phyloP scores from a whole-genome alignment of 2,888 invertebrate species.

The Zonitis immaculata region DNA sequence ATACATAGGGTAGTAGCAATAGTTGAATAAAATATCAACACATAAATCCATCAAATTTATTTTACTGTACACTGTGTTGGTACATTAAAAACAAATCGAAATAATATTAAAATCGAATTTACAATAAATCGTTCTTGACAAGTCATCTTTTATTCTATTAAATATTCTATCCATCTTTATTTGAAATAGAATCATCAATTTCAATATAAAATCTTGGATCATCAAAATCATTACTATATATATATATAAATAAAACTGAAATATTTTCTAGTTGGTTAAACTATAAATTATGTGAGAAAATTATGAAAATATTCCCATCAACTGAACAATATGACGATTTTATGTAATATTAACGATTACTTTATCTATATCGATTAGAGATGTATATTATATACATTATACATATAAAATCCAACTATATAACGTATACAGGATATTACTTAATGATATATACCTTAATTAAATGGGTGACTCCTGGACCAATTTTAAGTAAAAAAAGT shows the following conservation, averaged over 20 bases:
- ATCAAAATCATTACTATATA: background rate
- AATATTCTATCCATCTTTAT: too few relatives aligned
- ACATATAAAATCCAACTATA: background rate
- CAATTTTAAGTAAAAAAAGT: too few relatives aligned
- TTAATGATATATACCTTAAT: too few relatives aligned
- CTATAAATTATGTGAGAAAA: conserved; percentile 1
- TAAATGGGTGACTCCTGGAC: too few relatives aligned
- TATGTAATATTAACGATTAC: background rate
- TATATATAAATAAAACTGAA: background rate
- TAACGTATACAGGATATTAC: too few relatives aligned
- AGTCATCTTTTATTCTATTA: background rate
- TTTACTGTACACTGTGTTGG: too few relatives aligned
- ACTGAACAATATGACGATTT: background rate
- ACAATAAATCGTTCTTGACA: conserved; percentile 2
- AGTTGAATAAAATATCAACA: conserved; percentile 6
- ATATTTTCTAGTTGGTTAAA: background rate
- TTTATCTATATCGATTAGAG: background rate
- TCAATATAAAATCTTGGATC: background rate
- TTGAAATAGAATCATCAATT: background rate
- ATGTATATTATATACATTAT: too few relatives aligned
- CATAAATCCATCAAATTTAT: conserved; percentile 5
- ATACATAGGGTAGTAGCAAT: conserved; percentile 7
- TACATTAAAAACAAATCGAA: conserved; percentile 2
- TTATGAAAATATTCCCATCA: background rate
- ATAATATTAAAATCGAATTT: conserved; percentile 2